Evolutionary conservation across 2,113 vertebrate species (phyloP).

Genomic region (Semnornis frantzii): DNA sequence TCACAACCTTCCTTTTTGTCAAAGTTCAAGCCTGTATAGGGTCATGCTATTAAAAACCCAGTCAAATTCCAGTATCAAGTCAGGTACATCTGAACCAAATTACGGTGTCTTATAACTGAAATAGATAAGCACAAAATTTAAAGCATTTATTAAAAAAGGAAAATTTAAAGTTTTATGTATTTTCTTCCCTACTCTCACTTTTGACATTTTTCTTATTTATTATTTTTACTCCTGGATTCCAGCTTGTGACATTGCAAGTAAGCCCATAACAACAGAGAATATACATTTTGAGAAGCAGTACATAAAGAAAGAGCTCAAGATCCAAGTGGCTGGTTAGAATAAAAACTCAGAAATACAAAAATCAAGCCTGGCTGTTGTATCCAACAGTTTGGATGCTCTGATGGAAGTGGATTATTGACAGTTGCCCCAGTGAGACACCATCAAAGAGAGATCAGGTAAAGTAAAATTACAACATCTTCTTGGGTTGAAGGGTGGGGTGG

Average conservation of each 20-base stretch:
- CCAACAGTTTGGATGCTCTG: neutral
- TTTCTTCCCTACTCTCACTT: neutral
- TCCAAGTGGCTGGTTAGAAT: neutral
- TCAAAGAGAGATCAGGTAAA: neutral
- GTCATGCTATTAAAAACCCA: neutral
- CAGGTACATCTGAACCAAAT: conserved; percentile 19
- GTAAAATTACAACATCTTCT: neutral
- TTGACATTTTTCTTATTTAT: neutral
- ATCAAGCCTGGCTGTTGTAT: neutral
- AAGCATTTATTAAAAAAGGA: neutral
- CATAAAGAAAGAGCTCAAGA: neutral
- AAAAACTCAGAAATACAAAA: neutral
- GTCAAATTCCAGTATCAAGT: neutral
- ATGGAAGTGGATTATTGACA: neutral
- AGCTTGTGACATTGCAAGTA: neutral
- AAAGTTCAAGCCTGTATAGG: neutral
- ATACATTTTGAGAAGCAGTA: neutral
- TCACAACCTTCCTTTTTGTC: neutral
- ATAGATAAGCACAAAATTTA: neutral
- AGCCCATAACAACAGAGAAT: neutral
- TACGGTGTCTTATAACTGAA: neutral
- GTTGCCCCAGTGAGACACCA: neutral
- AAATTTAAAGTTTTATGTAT: neutral
- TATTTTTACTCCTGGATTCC: neutral
- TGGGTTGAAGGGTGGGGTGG: neutral